Conservation (phyloP, 1,140 invertebrate species). For the Drosophila kurseongensis region DNA sequence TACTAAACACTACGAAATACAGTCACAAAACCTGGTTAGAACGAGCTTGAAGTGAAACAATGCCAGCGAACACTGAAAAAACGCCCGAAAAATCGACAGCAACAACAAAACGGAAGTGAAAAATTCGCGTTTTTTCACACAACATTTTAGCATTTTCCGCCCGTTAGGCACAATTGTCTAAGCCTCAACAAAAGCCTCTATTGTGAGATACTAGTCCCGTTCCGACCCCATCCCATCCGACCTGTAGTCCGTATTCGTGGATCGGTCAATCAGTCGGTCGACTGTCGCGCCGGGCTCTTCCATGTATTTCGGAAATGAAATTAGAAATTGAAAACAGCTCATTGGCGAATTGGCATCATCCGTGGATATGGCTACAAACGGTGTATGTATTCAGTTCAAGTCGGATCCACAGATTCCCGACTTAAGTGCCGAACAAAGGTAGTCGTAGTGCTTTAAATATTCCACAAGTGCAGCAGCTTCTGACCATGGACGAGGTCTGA, state of each 20-base stretch:
- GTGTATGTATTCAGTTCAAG: conserved; percentile 65
- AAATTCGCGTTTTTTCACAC: conserved; percentile 79
- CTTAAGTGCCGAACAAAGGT: conserved; percentile 47
- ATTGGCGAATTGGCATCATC: conserved; percentile 83
- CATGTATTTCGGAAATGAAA: conserved; percentile 82
- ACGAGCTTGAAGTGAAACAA: conserved; percentile 63
- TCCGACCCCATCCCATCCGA: conserved; percentile 14
- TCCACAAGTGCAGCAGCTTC: conserved; percentile 42
- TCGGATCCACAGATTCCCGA: conserved; percentile 17
- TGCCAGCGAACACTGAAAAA: conserved; percentile 16
- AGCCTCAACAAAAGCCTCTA: conserved; percentile 65
- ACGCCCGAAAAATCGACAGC: conserved; percentile 35
- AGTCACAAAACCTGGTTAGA: conserved; percentile 27
- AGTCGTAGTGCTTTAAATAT: conserved; percentile 26
- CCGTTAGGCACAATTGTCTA: conserved; percentile 69
- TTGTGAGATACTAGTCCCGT: conserved; percentile 68
- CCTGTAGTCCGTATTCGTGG: conserved; percentile 24
- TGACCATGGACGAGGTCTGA: conserved; percentile 42
- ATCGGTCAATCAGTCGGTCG: conserved; percentile 52
- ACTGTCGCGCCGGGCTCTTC: conserved; percentile 41
- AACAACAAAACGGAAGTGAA: conserved; percentile 76
- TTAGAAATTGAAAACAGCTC: conserved; percentile 83
- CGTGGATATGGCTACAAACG: conserved; percentile 83
- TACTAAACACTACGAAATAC: conserved; percentile 1
- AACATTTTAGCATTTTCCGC: conserved; percentile 79